phyloP scores from a whole-genome alignment of 2,797 vertebrate species.

The Chrosomus eos region DNA sequence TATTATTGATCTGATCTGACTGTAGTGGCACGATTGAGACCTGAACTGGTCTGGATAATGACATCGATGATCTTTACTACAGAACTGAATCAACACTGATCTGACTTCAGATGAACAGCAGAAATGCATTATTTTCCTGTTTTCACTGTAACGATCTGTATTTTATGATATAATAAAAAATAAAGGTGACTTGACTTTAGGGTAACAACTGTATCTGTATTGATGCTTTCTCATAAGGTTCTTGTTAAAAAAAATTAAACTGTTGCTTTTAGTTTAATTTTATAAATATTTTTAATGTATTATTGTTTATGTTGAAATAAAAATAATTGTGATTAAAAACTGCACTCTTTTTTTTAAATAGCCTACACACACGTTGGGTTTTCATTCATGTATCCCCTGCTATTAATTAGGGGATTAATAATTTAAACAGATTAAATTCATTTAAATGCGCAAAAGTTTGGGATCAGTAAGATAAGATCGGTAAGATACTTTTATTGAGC shows the following conservation, averaged over 20 bases:
- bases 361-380: neutral
- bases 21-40: no score
- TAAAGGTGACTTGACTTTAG: neutral
- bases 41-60: no score
- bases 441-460: neutral
- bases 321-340: neutral
- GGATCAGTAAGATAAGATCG: no score
- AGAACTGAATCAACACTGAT: neutral
- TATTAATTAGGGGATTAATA: no score
- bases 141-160: no score
- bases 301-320: constrained; percentile 16
- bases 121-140: neutral
- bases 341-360: no score
- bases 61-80: neutral
- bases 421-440: no score
- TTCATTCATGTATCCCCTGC: no score
- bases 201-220: neutral
- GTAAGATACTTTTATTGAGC: neutral
- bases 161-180: no score
- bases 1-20: no score
- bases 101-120: neutral
- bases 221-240: neutral
- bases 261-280: neutral
- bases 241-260: neutral
- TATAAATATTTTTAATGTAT: neutral